A percentile compares a stretch with the other conserved stretches of the same genome.
phyloP scores from a whole-genome alignment of 2,113 vertebrate genomes.

The Pomatorhinus ruficollis region DNA sequence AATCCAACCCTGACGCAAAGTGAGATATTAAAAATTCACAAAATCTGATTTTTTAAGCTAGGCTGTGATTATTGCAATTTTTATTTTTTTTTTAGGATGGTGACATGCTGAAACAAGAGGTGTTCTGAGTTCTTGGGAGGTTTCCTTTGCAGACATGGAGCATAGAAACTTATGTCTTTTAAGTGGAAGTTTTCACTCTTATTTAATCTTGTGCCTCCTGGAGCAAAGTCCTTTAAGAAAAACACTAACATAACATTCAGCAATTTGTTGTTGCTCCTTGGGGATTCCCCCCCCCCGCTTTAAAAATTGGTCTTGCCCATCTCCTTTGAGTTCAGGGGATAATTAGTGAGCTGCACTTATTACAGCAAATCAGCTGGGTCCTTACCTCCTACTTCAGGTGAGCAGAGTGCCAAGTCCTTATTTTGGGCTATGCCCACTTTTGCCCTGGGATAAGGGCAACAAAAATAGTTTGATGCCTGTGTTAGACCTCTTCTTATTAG shows the following conservation, averaged over 20 bases:
- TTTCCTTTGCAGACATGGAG: background rate
- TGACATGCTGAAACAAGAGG: background rate
- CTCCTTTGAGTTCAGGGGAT: background rate
- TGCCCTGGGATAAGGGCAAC: background rate
- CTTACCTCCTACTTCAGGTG: background rate
- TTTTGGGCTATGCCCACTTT: background rate
- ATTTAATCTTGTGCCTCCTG: background rate
- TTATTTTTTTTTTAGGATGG: background rate
- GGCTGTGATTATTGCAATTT: background rate
- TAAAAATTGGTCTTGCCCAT: background rate
- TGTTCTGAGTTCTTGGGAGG: background rate
- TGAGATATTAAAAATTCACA: background rate
- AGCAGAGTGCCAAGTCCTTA: background rate
- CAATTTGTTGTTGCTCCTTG: background rate
- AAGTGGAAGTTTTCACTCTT: background rate
- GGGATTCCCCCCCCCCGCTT: fast-evolving
- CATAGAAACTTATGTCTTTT: background rate
- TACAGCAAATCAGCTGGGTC: background rate
- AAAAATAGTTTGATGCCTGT: background rate
- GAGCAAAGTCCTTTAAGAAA: background rate
- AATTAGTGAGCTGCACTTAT: background rate
- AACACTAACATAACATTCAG: background rate
- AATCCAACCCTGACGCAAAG: fast-evolving
- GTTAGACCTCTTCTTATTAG: background rate
- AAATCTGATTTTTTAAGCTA: background rate